Evolutionary conservation across 2,113 vertebrate species (phyloP).

Genomic region (Rhineura floridana): DNA sequence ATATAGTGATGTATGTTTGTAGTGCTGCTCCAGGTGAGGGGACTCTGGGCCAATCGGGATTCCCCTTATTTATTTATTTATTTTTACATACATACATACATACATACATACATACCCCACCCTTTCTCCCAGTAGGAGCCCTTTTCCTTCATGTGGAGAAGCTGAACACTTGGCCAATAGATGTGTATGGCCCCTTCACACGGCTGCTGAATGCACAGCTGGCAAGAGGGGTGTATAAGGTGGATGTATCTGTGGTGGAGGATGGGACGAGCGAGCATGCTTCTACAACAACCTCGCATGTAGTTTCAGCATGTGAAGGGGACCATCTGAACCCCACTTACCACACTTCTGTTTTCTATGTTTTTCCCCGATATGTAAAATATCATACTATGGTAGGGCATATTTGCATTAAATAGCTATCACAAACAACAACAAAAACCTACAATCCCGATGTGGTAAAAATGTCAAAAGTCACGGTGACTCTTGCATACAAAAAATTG

Average conservation of each 20-base stretch:
- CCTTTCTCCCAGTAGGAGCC: no score
- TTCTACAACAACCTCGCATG: no score
- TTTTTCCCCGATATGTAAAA: background rate
- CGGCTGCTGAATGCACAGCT: background rate
- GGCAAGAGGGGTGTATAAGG: background rate
- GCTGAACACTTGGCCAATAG: no score
- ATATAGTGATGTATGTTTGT: no score
- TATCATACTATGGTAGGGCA: background rate
- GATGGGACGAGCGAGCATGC: no score
- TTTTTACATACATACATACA: no score
- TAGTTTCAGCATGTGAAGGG: background rate
- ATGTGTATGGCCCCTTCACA: background rate
- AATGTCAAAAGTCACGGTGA: background rate
- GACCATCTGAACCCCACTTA: background rate
- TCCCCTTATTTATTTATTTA: no score
- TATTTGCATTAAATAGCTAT: background rate
- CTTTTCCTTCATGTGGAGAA: no score
- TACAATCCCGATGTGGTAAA: background rate
- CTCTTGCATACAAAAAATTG: background rate
- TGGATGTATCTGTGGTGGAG: background rate
- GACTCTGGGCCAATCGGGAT: no score
- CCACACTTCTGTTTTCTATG: background rate
- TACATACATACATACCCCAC: no score
- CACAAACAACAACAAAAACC: no score
- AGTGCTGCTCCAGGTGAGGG: no score